A percentile compares a stretch with the other conserved stretches of the same genome.
phyloP scores from a whole-genome alignment of 2,113 vertebrate genomes.

The Melanerpes aurifrons region DNA sequence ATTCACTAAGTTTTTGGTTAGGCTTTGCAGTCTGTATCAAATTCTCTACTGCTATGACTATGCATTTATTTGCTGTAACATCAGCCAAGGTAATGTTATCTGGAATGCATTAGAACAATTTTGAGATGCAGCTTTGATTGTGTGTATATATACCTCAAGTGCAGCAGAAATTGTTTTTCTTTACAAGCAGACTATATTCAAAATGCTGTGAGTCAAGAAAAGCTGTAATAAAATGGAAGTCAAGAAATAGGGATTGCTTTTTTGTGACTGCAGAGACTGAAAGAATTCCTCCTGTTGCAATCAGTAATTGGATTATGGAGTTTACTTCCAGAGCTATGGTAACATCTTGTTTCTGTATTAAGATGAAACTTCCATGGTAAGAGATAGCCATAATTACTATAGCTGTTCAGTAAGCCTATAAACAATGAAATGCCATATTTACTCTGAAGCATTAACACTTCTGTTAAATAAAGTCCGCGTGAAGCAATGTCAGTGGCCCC shows the following conservation, averaged over 20 bases:
- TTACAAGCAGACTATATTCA: not conserved
- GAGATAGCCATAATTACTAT: not conserved
- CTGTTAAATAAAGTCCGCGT: not conserved
- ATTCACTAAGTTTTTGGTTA: constrained; percentile 29
- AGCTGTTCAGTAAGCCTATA: not conserved
- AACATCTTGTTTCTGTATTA: not conserved
- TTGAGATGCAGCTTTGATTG: not conserved
- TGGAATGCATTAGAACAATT: constrained; percentile 25
- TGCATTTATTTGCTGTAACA: not conserved
- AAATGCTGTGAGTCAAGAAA: constrained; percentile 10
- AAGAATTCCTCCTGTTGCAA: constrained; percentile 24
- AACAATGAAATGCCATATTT: not conserved
- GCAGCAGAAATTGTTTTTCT: not conserved
- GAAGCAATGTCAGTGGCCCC: not conserved
- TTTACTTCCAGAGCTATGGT: not conserved
- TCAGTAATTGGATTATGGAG: not conserved
- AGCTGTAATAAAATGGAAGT: not conserved
- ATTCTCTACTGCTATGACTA: constrained; percentile 52
- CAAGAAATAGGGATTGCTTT: constrained; percentile 17
- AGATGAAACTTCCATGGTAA: not conserved
- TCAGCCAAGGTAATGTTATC: not conserved
- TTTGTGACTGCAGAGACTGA: constrained; percentile 8
- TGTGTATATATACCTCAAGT: not conserved
- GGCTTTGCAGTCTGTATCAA: constrained; percentile 10
- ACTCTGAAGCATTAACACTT: not conserved